These are phyloP conservation scores for Scaptomyza hsui DNA, from an alignment of 1,140 invertebrate species.

Conservation along the genomic window DNA sequence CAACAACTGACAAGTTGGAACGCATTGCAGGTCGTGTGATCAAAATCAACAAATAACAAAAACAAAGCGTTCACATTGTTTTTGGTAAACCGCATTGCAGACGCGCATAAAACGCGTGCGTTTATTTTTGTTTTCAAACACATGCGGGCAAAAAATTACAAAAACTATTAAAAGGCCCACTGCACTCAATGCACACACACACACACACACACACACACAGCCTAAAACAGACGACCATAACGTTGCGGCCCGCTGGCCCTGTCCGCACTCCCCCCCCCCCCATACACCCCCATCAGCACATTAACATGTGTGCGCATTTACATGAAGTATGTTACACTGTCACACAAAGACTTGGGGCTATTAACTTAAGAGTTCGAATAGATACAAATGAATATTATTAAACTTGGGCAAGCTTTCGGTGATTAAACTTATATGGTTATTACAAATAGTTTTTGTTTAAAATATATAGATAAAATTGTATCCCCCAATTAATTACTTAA, in stretches of 20 bases:
- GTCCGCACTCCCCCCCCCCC: background rate
- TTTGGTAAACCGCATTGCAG: slow-evolving; percentile 75
- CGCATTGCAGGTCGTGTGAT: slow-evolving; percentile 58
- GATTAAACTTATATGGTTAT: too few relatives aligned
- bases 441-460: too few relatives aligned
- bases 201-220: too few relatives aligned
- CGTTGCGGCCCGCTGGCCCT: background rate
- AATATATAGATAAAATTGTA: too few relatives aligned
- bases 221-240: slow-evolving; percentile 25
- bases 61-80: slow-evolving; percentile 71
- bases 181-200: slow-evolving; percentile 18
- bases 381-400: too few relatives aligned
- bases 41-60: slow-evolving; percentile 55
- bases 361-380: too few relatives aligned
- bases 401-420: too few relatives aligned
- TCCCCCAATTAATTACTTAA: background rate
- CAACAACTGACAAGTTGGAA: slow-evolving; percentile 18
- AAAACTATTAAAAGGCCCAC: slow-evolving; percentile 37
- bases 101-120: slow-evolving; percentile 45
- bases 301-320: background rate
- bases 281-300: background rate
- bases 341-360: background rate
- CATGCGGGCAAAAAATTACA: slow-evolving; percentile 17
- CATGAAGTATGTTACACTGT: slow-evolving; percentile 4
- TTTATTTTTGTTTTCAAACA: slow-evolving; percentile 13